phyloP scores from a whole-genome alignment of 2,888 invertebrate species.

The Catocala nupta region DNA sequence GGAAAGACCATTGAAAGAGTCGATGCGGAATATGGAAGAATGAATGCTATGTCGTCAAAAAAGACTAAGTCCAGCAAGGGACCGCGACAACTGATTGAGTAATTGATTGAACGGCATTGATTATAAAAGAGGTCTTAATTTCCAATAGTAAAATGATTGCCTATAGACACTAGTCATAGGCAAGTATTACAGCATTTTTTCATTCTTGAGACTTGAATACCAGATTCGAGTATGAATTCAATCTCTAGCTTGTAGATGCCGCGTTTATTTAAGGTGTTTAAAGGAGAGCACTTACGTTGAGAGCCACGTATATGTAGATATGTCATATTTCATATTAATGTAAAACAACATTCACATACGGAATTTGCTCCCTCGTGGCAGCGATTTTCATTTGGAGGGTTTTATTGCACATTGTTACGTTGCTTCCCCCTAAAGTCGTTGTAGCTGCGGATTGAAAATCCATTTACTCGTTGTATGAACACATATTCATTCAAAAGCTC shows the following conservation, averaged over 20 bases:
- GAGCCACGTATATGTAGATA: conserved; percentile 33
- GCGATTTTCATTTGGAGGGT: conserved; percentile 8
- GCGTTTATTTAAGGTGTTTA: conserved; percentile 7
- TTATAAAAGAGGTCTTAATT: no score
- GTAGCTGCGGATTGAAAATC: conserved; percentile 20
- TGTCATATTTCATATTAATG: conserved; percentile 29
- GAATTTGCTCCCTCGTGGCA: conserved; percentile 17
- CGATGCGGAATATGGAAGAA: no score
- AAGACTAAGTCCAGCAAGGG: no score
- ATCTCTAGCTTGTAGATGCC: neutral
- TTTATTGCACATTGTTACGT: conserved; percentile 23
- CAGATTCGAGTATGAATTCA: conserved; percentile 1
- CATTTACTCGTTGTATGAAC: conserved; percentile 15
- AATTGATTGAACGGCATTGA: no score
- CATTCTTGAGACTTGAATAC: no score
- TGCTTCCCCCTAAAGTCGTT: conserved; percentile 7
- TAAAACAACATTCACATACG: conserved; percentile 19
- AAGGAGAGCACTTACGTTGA: conserved; percentile 6
- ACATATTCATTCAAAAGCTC: conserved; percentile 13
- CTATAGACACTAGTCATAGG: no score
- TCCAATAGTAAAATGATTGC: no score
- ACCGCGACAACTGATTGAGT: no score
- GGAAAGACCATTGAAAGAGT: no score
- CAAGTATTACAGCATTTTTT: no score
- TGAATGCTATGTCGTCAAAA: no score